These are phyloP conservation scores for Tetanocera ferruginea DNA, from an alignment of 2,888 invertebrate genomes.

Conservation along the genomic window DNA sequence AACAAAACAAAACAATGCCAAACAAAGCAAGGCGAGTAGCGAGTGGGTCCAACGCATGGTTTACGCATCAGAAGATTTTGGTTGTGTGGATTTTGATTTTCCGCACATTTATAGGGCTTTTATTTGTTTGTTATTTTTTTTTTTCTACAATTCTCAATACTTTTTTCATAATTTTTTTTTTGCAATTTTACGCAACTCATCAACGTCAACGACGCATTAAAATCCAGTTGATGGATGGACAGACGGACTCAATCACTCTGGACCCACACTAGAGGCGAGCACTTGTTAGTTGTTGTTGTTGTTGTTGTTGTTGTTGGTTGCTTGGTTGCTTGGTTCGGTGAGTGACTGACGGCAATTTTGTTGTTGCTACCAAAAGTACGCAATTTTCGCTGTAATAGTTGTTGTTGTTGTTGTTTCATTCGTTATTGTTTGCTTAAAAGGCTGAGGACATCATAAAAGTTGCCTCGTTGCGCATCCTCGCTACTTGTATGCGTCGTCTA, in stretches of 20 bases:
- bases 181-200: constrained; percentile 55
- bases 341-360: constrained; percentile 19
- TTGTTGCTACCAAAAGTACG: constrained; percentile 7
- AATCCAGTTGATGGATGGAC: constrained; percentile 67
- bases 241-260: constrained; percentile 41
- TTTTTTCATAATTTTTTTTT: constrained; percentile 28
- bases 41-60: constrained; percentile 49
- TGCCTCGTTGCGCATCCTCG: background rate
- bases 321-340: background rate
- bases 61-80: constrained; percentile 67
- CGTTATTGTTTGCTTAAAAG: constrained; percentile 15
- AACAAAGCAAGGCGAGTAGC: background rate
- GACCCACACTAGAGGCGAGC: background rate
- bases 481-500: background rate
- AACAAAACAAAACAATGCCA: constrained; percentile 65
- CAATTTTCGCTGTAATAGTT: background rate
- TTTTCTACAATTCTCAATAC: constrained; percentile 41
- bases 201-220: constrained; percentile 68
- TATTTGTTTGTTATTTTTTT: constrained; percentile 51
- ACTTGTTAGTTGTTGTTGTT: too few relatives aligned
- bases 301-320: background rate
- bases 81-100: constrained; percentile 52
- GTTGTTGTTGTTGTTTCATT: constrained; percentile 10
- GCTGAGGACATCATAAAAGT: background rate
- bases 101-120: constrained; percentile 30